These are phyloP conservation scores for Falco novaeseelandiae DNA, from an alignment of 2,797 vertebrate species.

Conservation along the genomic window DNA sequence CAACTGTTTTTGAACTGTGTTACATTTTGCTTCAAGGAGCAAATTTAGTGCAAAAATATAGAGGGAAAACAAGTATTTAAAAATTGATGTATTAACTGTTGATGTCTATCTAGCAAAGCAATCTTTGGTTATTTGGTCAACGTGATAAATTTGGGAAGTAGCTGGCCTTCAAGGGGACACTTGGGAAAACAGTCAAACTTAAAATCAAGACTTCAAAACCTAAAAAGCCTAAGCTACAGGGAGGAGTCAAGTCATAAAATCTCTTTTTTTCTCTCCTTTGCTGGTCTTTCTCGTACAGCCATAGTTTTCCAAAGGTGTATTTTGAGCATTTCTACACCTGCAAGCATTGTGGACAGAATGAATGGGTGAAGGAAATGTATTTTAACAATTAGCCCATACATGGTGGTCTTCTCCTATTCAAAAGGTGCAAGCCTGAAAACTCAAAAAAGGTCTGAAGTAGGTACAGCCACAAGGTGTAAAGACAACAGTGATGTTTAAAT, in stretches of 20 bases:
- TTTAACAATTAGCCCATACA: neutral
- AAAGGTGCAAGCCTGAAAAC: neutral
- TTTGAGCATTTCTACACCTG: neutral
- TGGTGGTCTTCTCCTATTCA: neutral
- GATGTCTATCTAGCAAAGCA: neutral
- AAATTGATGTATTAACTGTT: neutral
- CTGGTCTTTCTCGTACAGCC: neutral
- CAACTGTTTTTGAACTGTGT: neutral
- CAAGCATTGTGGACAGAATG: neutral
- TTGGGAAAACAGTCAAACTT: neutral
- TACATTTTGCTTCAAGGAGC: conserved; percentile 15
- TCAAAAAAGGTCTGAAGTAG: neutral
- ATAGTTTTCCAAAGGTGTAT: neutral
- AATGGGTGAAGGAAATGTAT: neutral
- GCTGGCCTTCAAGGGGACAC: neutral
- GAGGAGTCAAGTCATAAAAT: neutral
- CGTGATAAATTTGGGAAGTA: neutral
- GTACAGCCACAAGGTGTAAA: neutral
- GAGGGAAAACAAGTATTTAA: neutral
- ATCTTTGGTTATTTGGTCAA: neutral
- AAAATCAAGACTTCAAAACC: neutral
- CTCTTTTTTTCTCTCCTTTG: neutral
- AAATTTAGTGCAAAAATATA: conserved; percentile 14
- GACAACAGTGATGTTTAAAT: neutral
- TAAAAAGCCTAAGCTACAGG: neutral